Percentiles rank a stretch among this genome's conserved stretches.
Conservation (phyloP, 2,797 vertebrate species). For the Crenuchus spilurus region DNA sequence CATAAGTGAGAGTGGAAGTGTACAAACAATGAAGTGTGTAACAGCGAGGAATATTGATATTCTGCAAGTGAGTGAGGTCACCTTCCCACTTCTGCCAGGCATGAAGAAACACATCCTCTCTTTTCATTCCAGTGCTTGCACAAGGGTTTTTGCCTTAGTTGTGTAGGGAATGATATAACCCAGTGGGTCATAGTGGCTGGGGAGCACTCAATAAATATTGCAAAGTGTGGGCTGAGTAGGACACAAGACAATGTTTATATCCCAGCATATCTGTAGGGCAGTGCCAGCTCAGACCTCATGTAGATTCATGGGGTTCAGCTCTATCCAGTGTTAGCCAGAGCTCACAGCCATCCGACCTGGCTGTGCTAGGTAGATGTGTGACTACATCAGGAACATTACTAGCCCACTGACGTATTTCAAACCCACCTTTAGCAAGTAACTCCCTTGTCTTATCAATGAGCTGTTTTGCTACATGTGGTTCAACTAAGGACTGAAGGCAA, state of each 20-base stretch:
- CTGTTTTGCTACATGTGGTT: not conserved
- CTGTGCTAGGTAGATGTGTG: not conserved
- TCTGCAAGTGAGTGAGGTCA: not conserved
- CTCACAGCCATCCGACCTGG: not conserved
- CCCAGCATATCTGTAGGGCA: constrained; percentile 16
- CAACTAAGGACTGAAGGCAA: not conserved
- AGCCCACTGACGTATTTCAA: not conserved
- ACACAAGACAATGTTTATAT: not conserved
- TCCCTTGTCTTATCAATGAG: not conserved
- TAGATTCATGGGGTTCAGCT: constrained; percentile 7
- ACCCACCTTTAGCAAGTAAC: not conserved
- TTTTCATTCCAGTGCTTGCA: not conserved
- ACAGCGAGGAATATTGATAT: not conserved
- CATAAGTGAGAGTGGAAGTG: too few relatives aligned
- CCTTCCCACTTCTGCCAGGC: constrained; percentile 8
- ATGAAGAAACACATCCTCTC: not conserved
- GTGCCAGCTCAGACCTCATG: constrained; percentile 1
- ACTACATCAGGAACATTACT: not conserved
- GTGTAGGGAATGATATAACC: constrained; percentile 26
- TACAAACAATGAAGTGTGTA: not conserved
- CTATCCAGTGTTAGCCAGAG: not conserved
- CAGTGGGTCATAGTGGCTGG: constrained; percentile 16
- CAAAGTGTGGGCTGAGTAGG: not conserved
- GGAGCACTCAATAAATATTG: not conserved
- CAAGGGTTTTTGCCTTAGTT: not conserved